Conservation (phyloP, 2,888 invertebrate genomes). For the Agrilus biguttatus region DNA sequence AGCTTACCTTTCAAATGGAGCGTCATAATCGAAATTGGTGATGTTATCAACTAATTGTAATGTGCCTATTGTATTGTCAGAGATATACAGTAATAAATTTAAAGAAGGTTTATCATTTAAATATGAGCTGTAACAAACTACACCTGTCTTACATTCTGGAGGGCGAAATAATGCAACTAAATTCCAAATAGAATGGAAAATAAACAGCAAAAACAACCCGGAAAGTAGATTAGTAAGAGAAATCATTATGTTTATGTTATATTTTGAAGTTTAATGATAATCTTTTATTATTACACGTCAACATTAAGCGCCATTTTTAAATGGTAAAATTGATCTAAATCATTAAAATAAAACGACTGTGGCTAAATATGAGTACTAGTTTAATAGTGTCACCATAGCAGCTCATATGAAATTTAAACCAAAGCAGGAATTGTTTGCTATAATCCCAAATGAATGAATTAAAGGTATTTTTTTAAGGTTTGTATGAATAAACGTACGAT, state of each 20-base stretch:
- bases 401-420: no score
- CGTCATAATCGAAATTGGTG: constrained; percentile 50
- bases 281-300: background rate
- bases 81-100: constrained; percentile 55
- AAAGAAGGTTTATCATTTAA: constrained; percentile 51
- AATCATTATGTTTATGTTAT: constrained; percentile 19
- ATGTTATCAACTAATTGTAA: constrained; percentile 45
- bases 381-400: no score
- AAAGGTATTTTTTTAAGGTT: no score
- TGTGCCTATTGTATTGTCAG: constrained; percentile 42
- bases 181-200: constrained; percentile 61
- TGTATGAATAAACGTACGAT: no score
- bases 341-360: no score
- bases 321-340: no score
- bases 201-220: constrained; percentile 51
- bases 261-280: no score
- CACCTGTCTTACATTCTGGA: constrained; percentile 49
- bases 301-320: background rate
- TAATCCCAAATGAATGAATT: no score
- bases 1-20: constrained; percentile 36
- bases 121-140: constrained; percentile 55
- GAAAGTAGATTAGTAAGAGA: constrained; percentile 49
- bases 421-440: no score
- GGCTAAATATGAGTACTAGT: no score
- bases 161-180: constrained; percentile 58